Base-by-base conservation (phyloP, 2,797 vertebrate species). In the Furcifer pardalis region DNA sequence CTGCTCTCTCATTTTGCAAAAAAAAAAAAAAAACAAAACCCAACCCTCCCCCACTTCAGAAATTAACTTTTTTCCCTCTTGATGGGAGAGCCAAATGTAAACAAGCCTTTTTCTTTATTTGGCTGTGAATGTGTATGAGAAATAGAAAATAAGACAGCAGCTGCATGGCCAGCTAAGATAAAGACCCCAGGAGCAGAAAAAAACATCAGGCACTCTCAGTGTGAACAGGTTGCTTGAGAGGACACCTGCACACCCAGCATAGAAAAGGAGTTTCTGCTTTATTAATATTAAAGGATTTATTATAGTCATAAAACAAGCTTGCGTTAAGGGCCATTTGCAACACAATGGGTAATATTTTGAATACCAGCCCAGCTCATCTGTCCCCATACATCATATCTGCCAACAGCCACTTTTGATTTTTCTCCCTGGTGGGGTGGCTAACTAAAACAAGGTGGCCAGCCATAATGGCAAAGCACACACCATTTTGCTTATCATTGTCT, bases 51-150 rank as follows among this genome's bases (percentile, higher is more conserved):
- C 78, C 46, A 62, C 15, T 77, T 12, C 91, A 93, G 93, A 97
- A 97, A 97, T 98, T 96, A 97, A 97, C 97, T 97, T 96, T 97
- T 97, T 97, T n/a, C n/a, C 95, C 97, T 97, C 95, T 97, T 97
- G 96, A 94, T 96, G 93, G 94, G 96, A 96, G 96, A 96, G 93
- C 95, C 92, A 91, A 94, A 69, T 93, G 94, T 94, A 92, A 96
- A 94, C 94, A 91, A 93, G 82, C 90, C 92, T 93, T 95, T n/a
- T 95, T 95, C 95, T 96, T 95, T 92, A 82, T 86, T 52, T 63
- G 73, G 63, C 44, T 88, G 77, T 75, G 60, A 68, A 62, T 71
- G 80, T n/a, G 12, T 35, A 10, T 63, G 13, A 66, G 46, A 10
- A 79, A 35, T 49, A n/a, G 44, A 79, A 40, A 25, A 77, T 7